Base-by-base conservation (phyloP, 2,113 vertebrate genomes). In the Lepidothrix coronata region DNA sequence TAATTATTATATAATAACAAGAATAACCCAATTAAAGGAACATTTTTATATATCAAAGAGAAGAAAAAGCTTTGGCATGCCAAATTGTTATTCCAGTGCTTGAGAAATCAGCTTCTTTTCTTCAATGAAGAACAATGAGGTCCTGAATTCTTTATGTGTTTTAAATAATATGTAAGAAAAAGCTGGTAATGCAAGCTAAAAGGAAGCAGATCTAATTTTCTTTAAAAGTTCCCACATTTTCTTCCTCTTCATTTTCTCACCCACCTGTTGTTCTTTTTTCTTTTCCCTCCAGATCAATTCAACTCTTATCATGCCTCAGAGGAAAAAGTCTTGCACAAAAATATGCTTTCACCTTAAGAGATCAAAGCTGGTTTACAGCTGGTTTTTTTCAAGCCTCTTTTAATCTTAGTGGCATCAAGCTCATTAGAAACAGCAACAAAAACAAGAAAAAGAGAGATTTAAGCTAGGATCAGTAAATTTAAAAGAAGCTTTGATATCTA, bases 321-420 rank as follows among this genome's bases (percentile, higher is more conserved):
- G 84, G 78, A 93, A 95, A 78, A 88, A 80, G 9, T 58, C 24
- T 93, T 93, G 62, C 54, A 92, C 44, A 86, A 89, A 95, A 96
- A 77, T 71, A 87, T 90, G 52, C 52, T 83, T 83, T 93, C 57
- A 95, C 91, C 72, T 97, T 95, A 84, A 74, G 55, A 94, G 89
- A 96, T 96, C 89, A 97, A 97, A 97, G 93, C 65, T 78, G 35
- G 24, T 95, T 74, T 82, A 75, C 65, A 92, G 37, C 7, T 85
- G 1, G 0, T 4, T 81, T 75, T 68, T 95, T 12, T 3, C 43
- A 79, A 74, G 9, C 8, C 25, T 49, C 43, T 95, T 96, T 91
- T 95, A 91, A 95, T 95, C 71, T 84, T 84, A 52, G 57, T 22
- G 11, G 11, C 85, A 77, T 91, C 82, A 91, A 93, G 74, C 63